Conservation (phyloP, 1,140 invertebrate species). For the Hypsibius dujardini region DNA sequence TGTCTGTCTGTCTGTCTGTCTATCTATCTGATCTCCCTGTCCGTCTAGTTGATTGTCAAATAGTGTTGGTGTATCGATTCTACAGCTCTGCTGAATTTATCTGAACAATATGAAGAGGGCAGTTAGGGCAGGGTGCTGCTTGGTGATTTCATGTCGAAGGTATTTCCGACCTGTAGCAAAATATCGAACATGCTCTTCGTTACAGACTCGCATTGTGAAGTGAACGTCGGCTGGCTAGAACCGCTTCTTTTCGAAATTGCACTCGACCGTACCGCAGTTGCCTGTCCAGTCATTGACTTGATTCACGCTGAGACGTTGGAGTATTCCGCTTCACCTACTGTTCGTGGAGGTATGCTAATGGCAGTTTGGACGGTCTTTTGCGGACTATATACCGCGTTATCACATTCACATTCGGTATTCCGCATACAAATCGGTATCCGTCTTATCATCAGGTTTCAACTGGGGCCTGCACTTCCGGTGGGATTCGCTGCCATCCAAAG, state of each 20-base stretch:
- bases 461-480: conserved; percentile 91
- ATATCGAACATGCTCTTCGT: neutral
- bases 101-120: too few relatives aligned
- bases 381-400: neutral
- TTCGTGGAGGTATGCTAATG: conserved; percentile 45
- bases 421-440: conserved; percentile 29
- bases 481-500: conserved; percentile 56
- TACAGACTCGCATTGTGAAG: conserved; percentile 89
- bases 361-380: too few relatives aligned
- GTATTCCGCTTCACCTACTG: conserved; percentile 62
- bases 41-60: too few relatives aligned
- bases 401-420: conserved; percentile 28
- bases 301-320: conserved; percentile 91
- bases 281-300: conserved; percentile 84
- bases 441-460: conserved; percentile 49
- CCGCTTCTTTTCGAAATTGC: conserved; percentile 58
- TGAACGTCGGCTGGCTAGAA: conserved; percentile 71
- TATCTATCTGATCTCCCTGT: too few relatives aligned
- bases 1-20: too few relatives aligned
- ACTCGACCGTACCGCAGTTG: conserved; percentile 46
- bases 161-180: conserved; percentile 12
- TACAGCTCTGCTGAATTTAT: too few relatives aligned
- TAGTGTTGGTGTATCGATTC: too few relatives aligned
- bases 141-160: neutral
- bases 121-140: too few relatives aligned